Percentiles rank a stretch among this genome's conserved stretches.
phyloP scores from a whole-genome alignment of 1,140 invertebrate genomes.

The Drosophila littoralis region DNA sequence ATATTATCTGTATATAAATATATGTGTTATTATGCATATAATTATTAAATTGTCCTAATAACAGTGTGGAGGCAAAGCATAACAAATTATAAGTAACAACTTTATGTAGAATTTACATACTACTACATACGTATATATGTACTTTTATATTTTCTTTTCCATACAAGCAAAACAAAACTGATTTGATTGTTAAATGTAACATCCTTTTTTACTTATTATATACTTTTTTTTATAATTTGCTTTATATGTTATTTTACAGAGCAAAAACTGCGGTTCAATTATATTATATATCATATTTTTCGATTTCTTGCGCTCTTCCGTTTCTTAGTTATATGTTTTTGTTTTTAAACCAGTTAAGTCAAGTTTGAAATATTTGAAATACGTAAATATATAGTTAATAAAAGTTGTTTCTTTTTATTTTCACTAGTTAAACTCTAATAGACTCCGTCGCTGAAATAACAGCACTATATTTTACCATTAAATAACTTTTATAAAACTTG shows the following conservation, averaged over 20 bases:
- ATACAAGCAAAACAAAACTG: slow-evolving; percentile 19
- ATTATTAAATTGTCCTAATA: slow-evolving; percentile 81
- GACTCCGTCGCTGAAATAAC: slow-evolving; percentile 77
- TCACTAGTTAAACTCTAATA: slow-evolving; percentile 80
- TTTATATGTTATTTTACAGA: slow-evolving; percentile 21
- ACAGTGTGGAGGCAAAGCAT: slow-evolving; percentile 77
- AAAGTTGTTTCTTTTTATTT: slow-evolving; percentile 53
- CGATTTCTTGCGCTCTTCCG: slow-evolving; percentile 24
- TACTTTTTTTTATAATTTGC: slow-evolving; percentile 4
- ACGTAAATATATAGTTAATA: slow-evolving; percentile 60
- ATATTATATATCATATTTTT: slow-evolving; percentile 1
- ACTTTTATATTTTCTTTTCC: slow-evolving; percentile 7
- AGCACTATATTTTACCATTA: slow-evolving; percentile 41
- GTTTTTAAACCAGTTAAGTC: slow-evolving; percentile 26
- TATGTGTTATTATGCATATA: slow-evolving; percentile 53
- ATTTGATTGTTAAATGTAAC: slow-evolving; percentile 15
- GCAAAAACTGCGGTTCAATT: slow-evolving; percentile 23
- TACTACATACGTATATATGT: slow-evolving; percentile 43
- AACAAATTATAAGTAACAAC: slow-evolving; percentile 75
- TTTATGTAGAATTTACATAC: slow-evolving; percentile 32
- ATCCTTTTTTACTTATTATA: slow-evolving; percentile 4
- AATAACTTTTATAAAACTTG: slow-evolving; percentile 31
- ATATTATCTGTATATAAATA: slow-evolving; percentile 22
- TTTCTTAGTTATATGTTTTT: slow-evolving; percentile 13
- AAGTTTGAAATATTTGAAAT: slow-evolving; percentile 45